Evolutionary conservation across 2,888 invertebrate species (phyloP).

Genomic region (Tetropium fuscum): DNA sequence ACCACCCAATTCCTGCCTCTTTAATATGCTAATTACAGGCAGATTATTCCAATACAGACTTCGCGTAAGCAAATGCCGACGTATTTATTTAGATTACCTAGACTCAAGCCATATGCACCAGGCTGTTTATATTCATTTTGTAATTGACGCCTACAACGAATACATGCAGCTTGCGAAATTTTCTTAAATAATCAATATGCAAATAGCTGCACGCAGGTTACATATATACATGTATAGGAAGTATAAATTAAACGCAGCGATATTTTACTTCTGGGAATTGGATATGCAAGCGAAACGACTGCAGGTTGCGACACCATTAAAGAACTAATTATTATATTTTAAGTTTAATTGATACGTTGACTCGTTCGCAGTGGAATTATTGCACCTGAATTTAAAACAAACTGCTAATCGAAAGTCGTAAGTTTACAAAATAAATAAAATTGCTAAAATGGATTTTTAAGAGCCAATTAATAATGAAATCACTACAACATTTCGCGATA

Average conservation of each 20-base stretch:
- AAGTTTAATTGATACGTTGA: constrained; percentile 24
- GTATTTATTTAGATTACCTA: no score
- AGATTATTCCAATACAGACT: no score
- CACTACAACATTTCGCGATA: no score
- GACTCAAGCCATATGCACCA: no score
- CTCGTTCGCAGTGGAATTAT: constrained; percentile 6
- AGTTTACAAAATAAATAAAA: not conserved
- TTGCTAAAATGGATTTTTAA: no score
- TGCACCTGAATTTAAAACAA: not conserved
- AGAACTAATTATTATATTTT: constrained; percentile 29
- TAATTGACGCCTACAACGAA: constrained; percentile 35
- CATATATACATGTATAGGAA: constrained; percentile 28
- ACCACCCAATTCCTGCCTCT: no score
- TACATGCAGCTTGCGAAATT: constrained; percentile 30
- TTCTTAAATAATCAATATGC: constrained; percentile 32
- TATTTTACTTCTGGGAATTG: constrained; percentile 25
- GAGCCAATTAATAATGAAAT: no score
- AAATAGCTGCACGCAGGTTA: constrained; percentile 30
- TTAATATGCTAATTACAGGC: no score
- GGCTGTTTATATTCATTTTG: constrained; percentile 36
- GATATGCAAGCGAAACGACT: constrained; percentile 13
- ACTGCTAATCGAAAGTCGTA: not conserved
- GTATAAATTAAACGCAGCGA: constrained; percentile 31
- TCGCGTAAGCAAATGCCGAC: no score
- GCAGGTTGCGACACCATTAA: constrained; percentile 19